Base-by-base conservation (phyloP, 2,797 vertebrate species). In the Anniella stebbinsi region DNA sequence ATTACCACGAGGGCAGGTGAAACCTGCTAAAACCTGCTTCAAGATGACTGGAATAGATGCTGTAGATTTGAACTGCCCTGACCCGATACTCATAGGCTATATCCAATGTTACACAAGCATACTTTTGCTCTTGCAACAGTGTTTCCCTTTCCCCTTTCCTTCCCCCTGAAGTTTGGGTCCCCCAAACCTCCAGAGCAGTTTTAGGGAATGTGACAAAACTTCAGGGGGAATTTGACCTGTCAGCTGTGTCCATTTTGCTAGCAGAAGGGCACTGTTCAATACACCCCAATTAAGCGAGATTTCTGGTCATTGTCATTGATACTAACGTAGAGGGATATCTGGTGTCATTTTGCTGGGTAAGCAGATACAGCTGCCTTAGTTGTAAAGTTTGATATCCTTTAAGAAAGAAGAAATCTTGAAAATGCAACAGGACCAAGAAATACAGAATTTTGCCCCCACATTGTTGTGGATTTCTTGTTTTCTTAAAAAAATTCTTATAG, bases 361-460 rank as follows among this genome's bases (percentile, higher is more conserved):
- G 13, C 48, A 85, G 67, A 36, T 57, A 38, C 36, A 89, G 4
- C 66, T 54, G 36, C 33, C 25, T 63, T 70, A 15, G 4, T 86
- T 82, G 23, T 86, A 80, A 86, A 86, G 51, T n/a, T 11, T 69
- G 45, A n/a, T 23, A 63, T 66, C 17, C 30, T 48, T 90, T 67
- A n/a, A 76, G 76, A 88, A 83, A 82, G 28, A 87, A 51, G 23
- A 78, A 36, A 78, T 77, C 51, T 67, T 41, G 41, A 76, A 86
- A n/a, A 51, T 33, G 8, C 48, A 48, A 33, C 36, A 83, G 48
- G 80, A 87, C 36, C n/a, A n/a, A 38, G 81, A 33, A 75, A 66
- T 87, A 25, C 45, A 12, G 9, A 60, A 6, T 73, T 21, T 5
- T 21, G 15, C 51, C 33, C 21, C 2, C 23, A n/a, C 11, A 73